A percentile compares a stretch with the other conserved stretches of the same genome.
phyloP scores from a whole-genome alignment of 2,797 vertebrate species.

The Poecile montanus region DNA sequence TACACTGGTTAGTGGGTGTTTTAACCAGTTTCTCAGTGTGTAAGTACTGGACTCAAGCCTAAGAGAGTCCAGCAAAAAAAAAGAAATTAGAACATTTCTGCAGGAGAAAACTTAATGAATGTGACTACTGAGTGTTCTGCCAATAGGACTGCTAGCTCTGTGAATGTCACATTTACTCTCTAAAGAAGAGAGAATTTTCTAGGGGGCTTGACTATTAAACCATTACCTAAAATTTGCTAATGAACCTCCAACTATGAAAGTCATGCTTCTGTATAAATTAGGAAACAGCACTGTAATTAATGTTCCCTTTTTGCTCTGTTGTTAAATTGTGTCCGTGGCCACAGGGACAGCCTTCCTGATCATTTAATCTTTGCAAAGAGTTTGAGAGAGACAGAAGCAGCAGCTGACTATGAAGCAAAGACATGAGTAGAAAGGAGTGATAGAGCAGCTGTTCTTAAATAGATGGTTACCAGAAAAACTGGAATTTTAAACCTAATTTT shows the following conservation, averaged over 20 bases:
- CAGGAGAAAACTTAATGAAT: background rate
- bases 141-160: rapidly evolving
- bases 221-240: background rate
- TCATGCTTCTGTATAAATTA: background rate
- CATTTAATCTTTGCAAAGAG: background rate
- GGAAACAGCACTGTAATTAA: background rate
- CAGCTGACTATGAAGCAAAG: background rate
- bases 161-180: background rate
- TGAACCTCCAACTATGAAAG: background rate
- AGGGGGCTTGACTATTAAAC: background rate
- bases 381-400: background rate
- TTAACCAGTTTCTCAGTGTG: background rate
- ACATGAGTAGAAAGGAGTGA: background rate
- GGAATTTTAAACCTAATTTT: background rate
- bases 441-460: background rate
- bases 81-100: background rate
- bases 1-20: background rate
- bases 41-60: background rate
- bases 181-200: background rate
- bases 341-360: background rate
- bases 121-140: background rate
- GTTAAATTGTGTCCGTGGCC: background rate
- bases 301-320: background rate
- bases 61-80: background rate
- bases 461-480: background rate